Conservation (phyloP, 1,140 invertebrate species). For the Heliconius himera region DNA sequence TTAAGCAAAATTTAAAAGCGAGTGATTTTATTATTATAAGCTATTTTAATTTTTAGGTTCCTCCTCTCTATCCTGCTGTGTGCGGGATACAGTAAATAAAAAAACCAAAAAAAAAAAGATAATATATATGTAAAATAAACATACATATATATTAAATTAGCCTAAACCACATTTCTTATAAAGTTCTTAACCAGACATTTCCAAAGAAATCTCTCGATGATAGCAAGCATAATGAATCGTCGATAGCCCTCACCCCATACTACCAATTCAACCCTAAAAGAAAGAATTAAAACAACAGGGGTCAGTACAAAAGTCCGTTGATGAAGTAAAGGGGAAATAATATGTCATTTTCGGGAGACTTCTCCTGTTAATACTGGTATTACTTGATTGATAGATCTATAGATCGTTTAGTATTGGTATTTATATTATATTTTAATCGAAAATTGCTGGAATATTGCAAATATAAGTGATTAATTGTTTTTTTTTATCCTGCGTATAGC, state of each 20-base stretch:
- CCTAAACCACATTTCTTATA: neutral
- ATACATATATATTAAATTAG: no score
- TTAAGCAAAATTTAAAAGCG: no score
- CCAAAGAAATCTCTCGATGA: neutral
- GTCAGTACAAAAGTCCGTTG: slow-evolving; percentile 69
- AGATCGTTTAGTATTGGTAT: slow-evolving; percentile 23
- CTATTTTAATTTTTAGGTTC: no score
- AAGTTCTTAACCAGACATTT: neutral
- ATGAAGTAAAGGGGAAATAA: slow-evolving; percentile 78
- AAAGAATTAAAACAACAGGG: slow-evolving; percentile 75
- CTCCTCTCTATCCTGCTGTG: no score
- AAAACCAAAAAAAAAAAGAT: no score
- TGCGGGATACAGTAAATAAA: no score
- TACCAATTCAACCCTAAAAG: slow-evolving; percentile 69
- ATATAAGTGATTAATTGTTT: no score
- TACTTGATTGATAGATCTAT: slow-evolving; percentile 51
- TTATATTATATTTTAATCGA: slow-evolving; percentile 29
- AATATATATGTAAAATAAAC: no score
- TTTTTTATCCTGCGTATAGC: no score
- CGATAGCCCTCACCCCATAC: slow-evolving; percentile 49
- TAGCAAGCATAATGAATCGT: slow-evolving; percentile 32
- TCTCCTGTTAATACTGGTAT: slow-evolving; percentile 63
- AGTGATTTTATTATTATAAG: no score
- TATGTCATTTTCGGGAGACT: slow-evolving; percentile 77
- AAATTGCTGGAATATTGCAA: neutral